Evolutionary conservation across 2,888 invertebrate species (phyloP).

Genomic region (Strigamia crassipes): DNA sequence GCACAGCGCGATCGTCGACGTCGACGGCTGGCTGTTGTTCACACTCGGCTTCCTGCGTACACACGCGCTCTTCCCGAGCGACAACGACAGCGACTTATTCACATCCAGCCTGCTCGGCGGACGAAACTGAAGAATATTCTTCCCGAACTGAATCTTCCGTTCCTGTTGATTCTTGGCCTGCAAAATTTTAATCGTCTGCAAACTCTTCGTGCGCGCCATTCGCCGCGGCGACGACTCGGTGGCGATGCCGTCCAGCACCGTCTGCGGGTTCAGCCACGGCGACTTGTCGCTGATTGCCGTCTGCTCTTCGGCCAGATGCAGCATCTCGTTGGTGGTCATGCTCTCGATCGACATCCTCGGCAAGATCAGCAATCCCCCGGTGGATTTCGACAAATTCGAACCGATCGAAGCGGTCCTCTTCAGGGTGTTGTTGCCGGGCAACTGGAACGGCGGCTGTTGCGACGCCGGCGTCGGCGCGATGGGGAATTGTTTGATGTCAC

Average conservation of each 20-base stretch:
- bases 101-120: not conserved
- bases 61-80: not conserved
- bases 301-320: constrained; percentile 4
- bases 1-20: not conserved
- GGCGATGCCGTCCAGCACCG: not conserved
- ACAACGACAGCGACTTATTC: not conserved
- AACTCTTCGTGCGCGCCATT: not conserved
- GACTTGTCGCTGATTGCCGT: not conserved
- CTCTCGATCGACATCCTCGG: not conserved
- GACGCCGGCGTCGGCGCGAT: not conserved
- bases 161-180: not conserved
- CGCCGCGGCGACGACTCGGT: not conserved
- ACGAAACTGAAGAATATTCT: constrained; percentile 2
- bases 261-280: not conserved
- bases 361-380: not conserved
- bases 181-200: not conserved
- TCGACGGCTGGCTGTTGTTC: not conserved
- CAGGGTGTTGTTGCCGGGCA: not conserved
- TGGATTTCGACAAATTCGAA: not conserved
- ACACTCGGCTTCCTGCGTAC: not conserved
- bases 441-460: not conserved
- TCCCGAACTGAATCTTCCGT: not conserved
- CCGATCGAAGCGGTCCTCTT: not conserved
- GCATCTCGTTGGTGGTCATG: not conserved
- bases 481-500: not conserved